Conservation (phyloP, 30 jellyfish, hydroid and myxozoan genomes). For the Clytia hemisphaerica region DNA sequence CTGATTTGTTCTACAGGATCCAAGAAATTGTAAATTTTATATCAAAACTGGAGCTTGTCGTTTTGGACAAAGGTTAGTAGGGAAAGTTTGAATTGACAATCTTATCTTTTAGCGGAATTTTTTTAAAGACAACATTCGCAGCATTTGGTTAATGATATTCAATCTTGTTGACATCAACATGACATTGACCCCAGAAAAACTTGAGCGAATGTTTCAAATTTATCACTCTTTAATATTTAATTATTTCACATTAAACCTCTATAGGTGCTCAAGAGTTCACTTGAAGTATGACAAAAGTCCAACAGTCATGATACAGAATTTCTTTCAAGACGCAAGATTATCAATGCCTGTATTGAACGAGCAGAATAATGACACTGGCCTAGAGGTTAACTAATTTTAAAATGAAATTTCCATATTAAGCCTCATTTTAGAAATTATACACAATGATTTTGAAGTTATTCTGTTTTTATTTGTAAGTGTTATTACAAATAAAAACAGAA, state of each 20-base stretch:
- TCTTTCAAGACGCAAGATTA: conserved; percentile 90
- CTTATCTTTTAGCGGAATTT: too few species aligned
- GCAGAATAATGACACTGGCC: conserved; percentile 71
- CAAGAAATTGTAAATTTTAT: conserved; percentile 76
- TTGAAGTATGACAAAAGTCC: conserved; percentile 58
- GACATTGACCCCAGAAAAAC: background rate
- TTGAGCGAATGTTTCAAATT: background rate
- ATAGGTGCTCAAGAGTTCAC: conserved; percentile 91
- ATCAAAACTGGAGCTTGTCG: conserved; percentile 98
- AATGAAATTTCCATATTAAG: too few species aligned
- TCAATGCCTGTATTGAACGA: conserved; percentile 84
- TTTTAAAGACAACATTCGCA: too few species aligned
- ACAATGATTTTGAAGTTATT: too few species aligned
- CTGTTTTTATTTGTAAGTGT: too few species aligned
- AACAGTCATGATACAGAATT: conserved; percentile 74
- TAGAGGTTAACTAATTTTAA: conserved; percentile 59
- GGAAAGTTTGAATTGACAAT: background rate
- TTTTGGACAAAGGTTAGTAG: conserved; percentile 84
- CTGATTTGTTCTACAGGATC: conserved; percentile 60
- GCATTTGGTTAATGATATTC: too few species aligned
- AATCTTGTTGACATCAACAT: too few species aligned
- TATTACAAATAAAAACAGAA: too few species aligned
- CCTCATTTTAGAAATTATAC: too few species aligned
- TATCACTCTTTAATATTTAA: too few species aligned
- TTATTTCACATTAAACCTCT: background rate